Percentiles rank a stretch among this genome's conserved stretches.
Evolutionary conservation across 1,140 invertebrate genomes (phyloP).

Genomic region (Neodiprion virginianus): DNA sequence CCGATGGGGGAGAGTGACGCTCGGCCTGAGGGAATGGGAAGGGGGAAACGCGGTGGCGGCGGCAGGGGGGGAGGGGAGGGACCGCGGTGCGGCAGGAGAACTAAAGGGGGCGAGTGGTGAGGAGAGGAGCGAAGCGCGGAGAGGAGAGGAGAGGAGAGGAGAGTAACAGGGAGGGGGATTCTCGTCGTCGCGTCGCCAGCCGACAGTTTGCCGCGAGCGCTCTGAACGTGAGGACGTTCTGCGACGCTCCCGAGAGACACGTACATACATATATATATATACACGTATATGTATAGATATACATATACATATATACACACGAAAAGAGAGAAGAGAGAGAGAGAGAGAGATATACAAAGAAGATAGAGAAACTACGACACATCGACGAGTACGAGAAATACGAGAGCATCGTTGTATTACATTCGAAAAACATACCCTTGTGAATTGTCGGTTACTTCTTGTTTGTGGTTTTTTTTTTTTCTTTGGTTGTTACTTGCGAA

Average conservation of each 20-base stretch:
- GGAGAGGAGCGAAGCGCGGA: conserved; percentile 41
- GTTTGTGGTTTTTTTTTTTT: no score
- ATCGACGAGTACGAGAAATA: no score
- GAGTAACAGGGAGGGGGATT: conserved; percentile 41
- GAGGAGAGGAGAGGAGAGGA: conserved; percentile 38
- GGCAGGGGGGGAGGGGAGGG: conserved; percentile 48
- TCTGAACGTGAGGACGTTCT: conserved; percentile 52
- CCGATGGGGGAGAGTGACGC: conserved; percentile 24
- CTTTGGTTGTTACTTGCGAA: no score
- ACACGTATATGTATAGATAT: no score
- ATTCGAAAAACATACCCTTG: no score
- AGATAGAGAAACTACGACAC: no score
- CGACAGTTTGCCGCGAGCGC: conserved; percentile 60
- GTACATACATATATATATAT: no score
- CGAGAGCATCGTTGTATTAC: no score
- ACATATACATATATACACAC: no score
- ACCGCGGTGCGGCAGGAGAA: conserved; percentile 9
- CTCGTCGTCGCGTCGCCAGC: conserved; percentile 51
- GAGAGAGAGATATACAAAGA: no score
- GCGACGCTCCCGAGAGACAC: conserved; percentile 20
- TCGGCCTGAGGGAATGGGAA: conserved; percentile 1
- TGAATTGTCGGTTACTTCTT: no score
- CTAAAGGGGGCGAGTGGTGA: conserved; percentile 32
- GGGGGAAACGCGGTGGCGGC: conserved; percentile 19
- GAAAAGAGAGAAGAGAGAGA: no score